Evolutionary conservation across 1,140 invertebrate species (phyloP), one percentile per base, ranked within the genome.

Genomic region (Drosophila bifasciata): DNA sequence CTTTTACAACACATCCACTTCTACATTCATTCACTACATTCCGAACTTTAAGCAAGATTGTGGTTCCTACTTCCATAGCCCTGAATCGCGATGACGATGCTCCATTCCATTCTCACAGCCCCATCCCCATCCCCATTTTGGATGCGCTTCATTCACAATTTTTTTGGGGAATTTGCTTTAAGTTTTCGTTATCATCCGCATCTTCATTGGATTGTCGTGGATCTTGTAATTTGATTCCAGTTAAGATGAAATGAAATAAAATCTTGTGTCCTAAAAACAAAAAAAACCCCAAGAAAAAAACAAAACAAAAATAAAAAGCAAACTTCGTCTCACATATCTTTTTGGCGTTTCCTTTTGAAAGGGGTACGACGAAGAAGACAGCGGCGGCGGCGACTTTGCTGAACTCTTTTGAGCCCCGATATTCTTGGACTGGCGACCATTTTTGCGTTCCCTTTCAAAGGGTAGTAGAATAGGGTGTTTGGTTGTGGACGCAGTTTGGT

Each of bases 161-260:
- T 28, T 59, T 63, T 25, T 25, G 41, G 28, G 57, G 58, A 64
- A 67, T 55, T 55, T 23, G 39, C 51, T 16, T 41, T 39, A 49
- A 21, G 45, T 66, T 41, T 41, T 69, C 49, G 32, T 13, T 36
- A 57, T 72, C 40, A 74, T 73, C 51, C 52, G 53, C 59, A 52
- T 53, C 64, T 28, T 55, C 57, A 52, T 70, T n/a, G n/a, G 45
- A 36, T 76, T 57, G 49, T 80, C 64, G 71, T 84, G 52, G 63
- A 62, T 78, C 88, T 88, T 78, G 77, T 88, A 86, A 86, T 88
- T 86, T 86, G 83, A 86, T 88, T 86, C 81, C 81, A 81, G 81
- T 88, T 86, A 88, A 86, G 86, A 78, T 60, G 83, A 78, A 88
- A 85, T 86, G 64, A 28, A 28, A 28, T 28, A 8, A 88, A 88